Percentiles rank a stretch among this genome's conserved stretches.
Evolutionary conservation across 2,113 vertebrate genomes (phyloP).

Genomic region (Tachysurus fulvidraco): DNA sequence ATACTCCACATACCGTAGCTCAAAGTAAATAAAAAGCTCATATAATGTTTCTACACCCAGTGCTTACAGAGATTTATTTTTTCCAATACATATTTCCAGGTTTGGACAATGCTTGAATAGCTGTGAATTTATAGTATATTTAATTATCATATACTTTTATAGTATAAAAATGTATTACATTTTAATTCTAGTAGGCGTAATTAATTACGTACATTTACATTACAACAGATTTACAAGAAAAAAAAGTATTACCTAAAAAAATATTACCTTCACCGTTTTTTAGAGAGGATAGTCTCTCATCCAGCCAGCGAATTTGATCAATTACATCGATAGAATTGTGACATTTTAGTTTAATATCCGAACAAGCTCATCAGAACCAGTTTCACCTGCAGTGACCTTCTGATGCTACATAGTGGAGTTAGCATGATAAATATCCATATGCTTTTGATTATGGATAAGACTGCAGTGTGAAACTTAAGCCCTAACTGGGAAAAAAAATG

Average conservation of each 20-base stretch:
- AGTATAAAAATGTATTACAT: neutral
- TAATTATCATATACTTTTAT: neutral
- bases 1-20: neutral
- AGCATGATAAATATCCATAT: neutral
- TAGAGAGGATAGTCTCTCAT: neutral
- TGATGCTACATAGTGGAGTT: neutral
- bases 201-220: neutral
- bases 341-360: neutral
- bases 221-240: neutral
- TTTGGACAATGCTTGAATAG: neutral
- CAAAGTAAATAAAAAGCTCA: neutral
- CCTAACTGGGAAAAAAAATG: neutral
- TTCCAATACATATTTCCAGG: neutral
- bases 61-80: neutral
- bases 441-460: neutral
- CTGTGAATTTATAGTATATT: neutral
- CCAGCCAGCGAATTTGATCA: neutral
- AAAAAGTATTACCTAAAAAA: neutral
- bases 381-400: neutral
- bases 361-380: neutral
- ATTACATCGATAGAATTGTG: neutral
- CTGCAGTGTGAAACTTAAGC: neutral
- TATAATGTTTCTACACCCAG: neutral
- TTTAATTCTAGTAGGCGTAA: neutral
- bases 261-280: neutral